Evolutionary conservation across 1,140 invertebrate genomes (phyloP), one percentile per base, ranked within the genome.

Genomic region (Pseudomyrmex gracilis): DNA sequence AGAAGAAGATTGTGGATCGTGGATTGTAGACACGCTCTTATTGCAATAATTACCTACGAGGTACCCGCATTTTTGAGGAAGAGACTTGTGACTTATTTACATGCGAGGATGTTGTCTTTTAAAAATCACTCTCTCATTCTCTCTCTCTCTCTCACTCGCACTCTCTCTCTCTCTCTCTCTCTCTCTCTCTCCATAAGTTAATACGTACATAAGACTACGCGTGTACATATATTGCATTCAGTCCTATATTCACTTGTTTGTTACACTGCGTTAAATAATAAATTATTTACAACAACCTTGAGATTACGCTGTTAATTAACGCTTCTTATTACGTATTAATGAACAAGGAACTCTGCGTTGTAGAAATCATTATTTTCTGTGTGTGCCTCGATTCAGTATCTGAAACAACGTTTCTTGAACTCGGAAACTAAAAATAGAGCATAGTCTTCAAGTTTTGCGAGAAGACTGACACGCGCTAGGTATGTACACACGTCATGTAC

Each of bases 311-410:
- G 68, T 51, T 34, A 34, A n/a, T n/a, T n/a, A 22, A 77, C 58
- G 9, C 43, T 24, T 74, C 73, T 15, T 58, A 49, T 13, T n/a
- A 73, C 34, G 17, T 63, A 47, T 57, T 49, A 57, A 22, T 60
- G 45, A 63, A 87, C 51, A 87, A 90, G 88, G 87, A 90, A 90
- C 88, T 90, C 73, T 89, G 82, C 9, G 70, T 22, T 87, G 17
- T 84, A 53, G 43, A 63, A 73, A 74, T 86, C 57, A 61, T 53
- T 47, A 55, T 73, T 22, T 22, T 45, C 34, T 17, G 12, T 64
- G 22, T 73, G 12, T 45, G 58, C 15, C 45, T 55, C n/a, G 12
- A 73, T 22, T 68, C 43, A 13, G 22, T 55, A 34, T 34, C 47
- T 61, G 68, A 82, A 74, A 63, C 68, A 73, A 45, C 17, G 45